phyloP scores from a whole-genome alignment of 2,888 invertebrate species.

The Anticlea derivata region DNA sequence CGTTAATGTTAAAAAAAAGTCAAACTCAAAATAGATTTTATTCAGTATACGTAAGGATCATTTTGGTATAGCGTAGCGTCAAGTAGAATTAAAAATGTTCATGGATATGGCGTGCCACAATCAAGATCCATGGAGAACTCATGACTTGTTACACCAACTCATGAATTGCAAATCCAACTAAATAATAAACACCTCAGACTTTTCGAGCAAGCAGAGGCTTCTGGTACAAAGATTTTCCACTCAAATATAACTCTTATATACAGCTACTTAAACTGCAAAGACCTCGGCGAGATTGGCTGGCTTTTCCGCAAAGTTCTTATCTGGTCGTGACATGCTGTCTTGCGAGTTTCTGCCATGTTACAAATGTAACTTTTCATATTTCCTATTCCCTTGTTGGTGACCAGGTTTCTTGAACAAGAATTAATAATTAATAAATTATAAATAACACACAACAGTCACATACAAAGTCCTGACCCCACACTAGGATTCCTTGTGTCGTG shows the following conservation, averaged over 20 bases:
- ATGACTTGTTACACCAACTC: conserved; percentile 31
- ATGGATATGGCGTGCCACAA: conserved; percentile 19
- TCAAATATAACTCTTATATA: conserved; percentile 18
- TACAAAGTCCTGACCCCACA: no score
- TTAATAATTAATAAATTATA: no score
- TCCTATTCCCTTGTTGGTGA: conserved; percentile 15
- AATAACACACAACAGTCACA: no score
- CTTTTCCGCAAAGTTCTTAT: conserved; percentile 28
- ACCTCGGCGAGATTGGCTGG: conserved; percentile 14
- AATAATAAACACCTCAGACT: conserved; percentile 36
- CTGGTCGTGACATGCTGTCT: conserved; percentile 28
- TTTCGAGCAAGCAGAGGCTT: conserved; percentile 21
- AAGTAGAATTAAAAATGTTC: neutral
- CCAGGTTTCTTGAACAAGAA: conserved; percentile 9
- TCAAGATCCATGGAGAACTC: conserved; percentile 28
- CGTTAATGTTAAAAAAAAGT: no score
- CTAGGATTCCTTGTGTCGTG: no score
- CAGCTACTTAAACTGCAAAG: conserved; percentile 14
- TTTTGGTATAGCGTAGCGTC: neutral
- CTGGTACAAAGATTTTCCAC: conserved; percentile 7
- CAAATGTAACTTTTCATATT: conserved; percentile 26
- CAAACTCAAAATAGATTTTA: no score
- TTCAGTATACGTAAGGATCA: no score
- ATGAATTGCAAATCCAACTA: conserved; percentile 37
- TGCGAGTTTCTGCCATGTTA: conserved; percentile 18